A percentile compares a stretch with the other conserved stretches of the same genome.
These are phyloP conservation scores for Amphipoea lucens DNA, from an alignment of 2,888 invertebrate genomes.

Conservation along the genomic window DNA sequence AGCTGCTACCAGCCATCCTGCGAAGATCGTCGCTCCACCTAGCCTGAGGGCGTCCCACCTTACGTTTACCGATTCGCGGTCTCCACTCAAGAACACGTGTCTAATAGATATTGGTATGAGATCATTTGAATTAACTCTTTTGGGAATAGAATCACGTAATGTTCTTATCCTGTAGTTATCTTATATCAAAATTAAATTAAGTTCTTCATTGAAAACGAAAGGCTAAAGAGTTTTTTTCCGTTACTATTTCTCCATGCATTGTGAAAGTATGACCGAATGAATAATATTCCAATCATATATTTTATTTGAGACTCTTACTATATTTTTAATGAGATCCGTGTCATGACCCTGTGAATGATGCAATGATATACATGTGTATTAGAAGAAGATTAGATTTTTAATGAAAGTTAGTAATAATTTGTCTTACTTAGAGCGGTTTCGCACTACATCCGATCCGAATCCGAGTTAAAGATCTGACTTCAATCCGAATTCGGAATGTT, in stretches of 20 bases:
- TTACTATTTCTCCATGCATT: background rate
- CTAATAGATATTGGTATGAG: background rate
- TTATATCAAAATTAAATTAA: background rate
- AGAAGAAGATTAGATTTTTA: background rate
- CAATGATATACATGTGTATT: conserved; percentile 9
- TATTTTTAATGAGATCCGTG: conserved; percentile 45
- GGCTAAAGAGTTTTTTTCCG: background rate
- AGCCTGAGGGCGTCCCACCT: no score
- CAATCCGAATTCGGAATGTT: no score
- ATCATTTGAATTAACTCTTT: background rate
- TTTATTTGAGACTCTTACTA: conserved; percentile 26
- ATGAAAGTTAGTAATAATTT: conserved; percentile 1
- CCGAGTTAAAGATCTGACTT: no score
- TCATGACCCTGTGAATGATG: conserved; percentile 21
- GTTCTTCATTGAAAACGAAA: conserved; percentile 20
- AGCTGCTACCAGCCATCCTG: no score
- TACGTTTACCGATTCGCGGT: no score
- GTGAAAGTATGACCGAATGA: conserved; percentile 57
- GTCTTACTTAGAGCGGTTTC: background rate
- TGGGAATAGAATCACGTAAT: background rate
- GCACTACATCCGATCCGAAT: no score
- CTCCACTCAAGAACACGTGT: no score
- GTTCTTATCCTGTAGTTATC: background rate
- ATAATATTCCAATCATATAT: conserved; percentile 52
- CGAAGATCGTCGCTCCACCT: no score